Conservation (phyloP, 2,888 invertebrate genomes). For the Netelia fuscicornis region DNA sequence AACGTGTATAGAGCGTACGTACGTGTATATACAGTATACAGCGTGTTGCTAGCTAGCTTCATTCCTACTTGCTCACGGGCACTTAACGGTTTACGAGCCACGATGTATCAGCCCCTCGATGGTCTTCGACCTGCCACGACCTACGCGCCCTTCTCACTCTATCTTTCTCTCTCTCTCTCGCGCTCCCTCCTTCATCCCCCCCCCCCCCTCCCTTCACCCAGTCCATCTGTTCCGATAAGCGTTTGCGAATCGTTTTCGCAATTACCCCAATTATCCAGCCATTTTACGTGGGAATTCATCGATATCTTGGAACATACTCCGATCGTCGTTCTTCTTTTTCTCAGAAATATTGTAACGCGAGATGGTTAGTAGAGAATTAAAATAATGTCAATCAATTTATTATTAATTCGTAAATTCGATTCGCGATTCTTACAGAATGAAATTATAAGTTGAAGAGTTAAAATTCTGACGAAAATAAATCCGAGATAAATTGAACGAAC, state of each 20-base stretch:
- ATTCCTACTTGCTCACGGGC: slow-evolving; percentile 78
- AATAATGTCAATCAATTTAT: background rate
- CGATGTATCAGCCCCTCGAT: slow-evolving; percentile 78
- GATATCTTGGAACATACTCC: background rate
- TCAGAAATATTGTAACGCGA: background rate
- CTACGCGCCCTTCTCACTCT: slow-evolving; percentile 52
- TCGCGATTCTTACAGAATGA: no score
- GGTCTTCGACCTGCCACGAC: slow-evolving; percentile 67
- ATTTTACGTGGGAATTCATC: slow-evolving; percentile 11
- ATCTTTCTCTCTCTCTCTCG: slow-evolving; percentile 31
- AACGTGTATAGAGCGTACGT: slow-evolving; percentile 36
- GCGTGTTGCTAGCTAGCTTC: slow-evolving; percentile 66
- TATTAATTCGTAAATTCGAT: no score
- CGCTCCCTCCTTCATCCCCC: slow-evolving; percentile 1
- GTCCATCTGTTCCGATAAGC: slow-evolving; percentile 29
- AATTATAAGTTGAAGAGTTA: no score
- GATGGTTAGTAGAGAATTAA: no score
- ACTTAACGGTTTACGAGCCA: slow-evolving; percentile 82
- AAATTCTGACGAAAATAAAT: no score
- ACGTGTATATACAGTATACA: slow-evolving; percentile 23
- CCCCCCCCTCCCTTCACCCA: slow-evolving; percentile 15
- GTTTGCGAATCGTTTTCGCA: slow-evolving; percentile 37
- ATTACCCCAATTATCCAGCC: slow-evolving; percentile 50
- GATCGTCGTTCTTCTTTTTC: background rate
- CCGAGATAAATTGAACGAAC: no score